phyloP scores from a whole-genome alignment of 1,140 invertebrate species.

The Drosophila tsacasi region DNA sequence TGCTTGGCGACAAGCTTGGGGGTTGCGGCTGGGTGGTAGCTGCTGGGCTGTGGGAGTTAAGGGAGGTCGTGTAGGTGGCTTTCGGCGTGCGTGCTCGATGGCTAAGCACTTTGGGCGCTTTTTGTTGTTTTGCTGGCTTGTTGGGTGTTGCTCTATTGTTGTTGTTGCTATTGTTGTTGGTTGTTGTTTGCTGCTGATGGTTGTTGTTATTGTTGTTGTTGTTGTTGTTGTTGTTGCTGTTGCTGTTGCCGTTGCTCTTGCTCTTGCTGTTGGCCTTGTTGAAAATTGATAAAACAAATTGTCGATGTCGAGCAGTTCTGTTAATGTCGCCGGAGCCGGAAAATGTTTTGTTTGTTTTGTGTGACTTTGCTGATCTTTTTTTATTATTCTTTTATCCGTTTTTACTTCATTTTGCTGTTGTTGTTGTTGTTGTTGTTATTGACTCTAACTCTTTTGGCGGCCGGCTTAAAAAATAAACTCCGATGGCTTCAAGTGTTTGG shows the following conservation, averaged over 20 bases:
- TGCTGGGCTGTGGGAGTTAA: constrained; percentile 8
- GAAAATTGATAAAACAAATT: constrained; percentile 85
- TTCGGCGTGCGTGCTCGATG: constrained; percentile 68
- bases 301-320: constrained; percentile 84
- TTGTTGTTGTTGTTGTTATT: not conserved
- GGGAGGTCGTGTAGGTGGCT: constrained; percentile 31
- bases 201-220: constrained; percentile 25
- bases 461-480: constrained; percentile 18
- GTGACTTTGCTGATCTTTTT: constrained; percentile 70
- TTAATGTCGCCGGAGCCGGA: constrained; percentile 84
- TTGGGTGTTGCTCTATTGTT: constrained; percentile 54
- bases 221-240: constrained; percentile 24
- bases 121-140: constrained; percentile 71
- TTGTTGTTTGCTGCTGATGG: constrained; percentile 53
- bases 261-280: constrained; percentile 72
- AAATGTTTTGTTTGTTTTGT: constrained; percentile 84
- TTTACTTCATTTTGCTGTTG: constrained; percentile 38
- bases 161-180: constrained; percentile 44
- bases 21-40: not conserved
- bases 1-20: constrained; percentile 15
- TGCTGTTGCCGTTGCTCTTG: constrained; percentile 29
- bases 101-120: constrained; percentile 78
- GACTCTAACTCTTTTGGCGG: constrained; percentile 10
- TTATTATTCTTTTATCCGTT: constrained; percentile 36
- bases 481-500: constrained; percentile 52